Evolutionary conservation across 1,140 invertebrate genomes (phyloP), one percentile per base, ranked within the genome.

Genomic region (Papilio polytes): DNA sequence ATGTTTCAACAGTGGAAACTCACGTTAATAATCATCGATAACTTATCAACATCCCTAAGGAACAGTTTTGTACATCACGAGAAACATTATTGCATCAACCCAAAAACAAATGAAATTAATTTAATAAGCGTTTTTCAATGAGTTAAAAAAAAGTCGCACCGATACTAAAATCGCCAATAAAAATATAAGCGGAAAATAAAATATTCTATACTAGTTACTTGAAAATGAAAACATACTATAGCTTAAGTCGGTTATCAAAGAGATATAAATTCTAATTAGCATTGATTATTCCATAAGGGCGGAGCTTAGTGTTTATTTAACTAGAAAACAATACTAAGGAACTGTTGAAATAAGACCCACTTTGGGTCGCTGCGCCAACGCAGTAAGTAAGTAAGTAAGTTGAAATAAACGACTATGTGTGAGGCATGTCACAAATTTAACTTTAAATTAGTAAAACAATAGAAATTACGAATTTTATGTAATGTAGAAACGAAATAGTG

Each of bases 71-170:
- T 76, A 76, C 74, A 76, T 51, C 44, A 44, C 22, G 44, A n/a
- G 41, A 63, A 66, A 63, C 20, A 66, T 78, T 78, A 78, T 78
- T 78, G 77, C 77, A 78, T 78, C 77, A 46, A 44, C 77, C 77
- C 77, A 78, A 76, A 26, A 76, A 44, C 41, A 78, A 46, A 12
- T 22, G 18, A 77, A 77, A 15, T 76, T 51, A 78, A 80, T 79
- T 70, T 81, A 84, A 81, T 82, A 87, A 81, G 77, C 77, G 77
- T 78, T 13, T 48, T 31, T 56, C 41, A 78, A 66, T 26, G 26
- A 63, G 31, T 46, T 22, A 31, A 63, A 46, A 63, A 46, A 66
- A 12, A n/a, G 74, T 78, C 59, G 77, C 77, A 41, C 20, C 41
- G 77, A 78, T 31, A 36, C 48, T 41, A 46, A 76, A 46, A 70